Conservation (phyloP, 2,888 invertebrate species). For the Tetranychus piercei region DNA sequence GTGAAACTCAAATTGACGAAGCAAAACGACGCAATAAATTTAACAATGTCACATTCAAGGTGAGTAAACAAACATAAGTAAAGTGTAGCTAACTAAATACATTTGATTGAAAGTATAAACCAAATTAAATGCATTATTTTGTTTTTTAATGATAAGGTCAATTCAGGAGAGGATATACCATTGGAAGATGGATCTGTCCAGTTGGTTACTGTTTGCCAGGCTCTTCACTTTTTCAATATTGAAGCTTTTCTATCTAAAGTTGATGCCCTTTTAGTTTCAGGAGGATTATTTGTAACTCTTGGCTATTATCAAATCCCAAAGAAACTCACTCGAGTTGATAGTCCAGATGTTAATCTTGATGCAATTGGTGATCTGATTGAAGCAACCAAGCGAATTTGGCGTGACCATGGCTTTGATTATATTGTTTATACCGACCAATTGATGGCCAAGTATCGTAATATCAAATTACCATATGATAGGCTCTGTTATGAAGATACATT, state of each 20-base stretch:
- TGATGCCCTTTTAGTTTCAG: neutral
- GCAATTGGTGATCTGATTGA: neutral
- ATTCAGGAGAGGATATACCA: conserved; percentile 30
- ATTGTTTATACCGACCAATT: neutral
- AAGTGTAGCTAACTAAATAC: neutral
- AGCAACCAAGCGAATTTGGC: neutral
- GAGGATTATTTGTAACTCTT: neutral
- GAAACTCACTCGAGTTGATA: neutral
- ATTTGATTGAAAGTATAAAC: too few relatives aligned
- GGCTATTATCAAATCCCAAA: neutral
- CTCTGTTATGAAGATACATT: neutral
- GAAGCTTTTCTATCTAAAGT: conserved; percentile 35
- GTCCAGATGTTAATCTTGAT: neutral
- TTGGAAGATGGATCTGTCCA: conserved; percentile 30
- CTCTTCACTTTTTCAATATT: conserved; percentile 36
- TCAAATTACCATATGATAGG: neutral
- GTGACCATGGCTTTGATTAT: neutral
- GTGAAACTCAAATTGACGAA: conserved; percentile 33
- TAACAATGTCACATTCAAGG: neutral
- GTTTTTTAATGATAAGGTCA: conserved; percentile 28
- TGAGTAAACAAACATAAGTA: neutral
- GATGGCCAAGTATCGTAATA: neutral
- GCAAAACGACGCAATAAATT: conserved; percentile 30
- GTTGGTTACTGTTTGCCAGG: conserved; percentile 34
- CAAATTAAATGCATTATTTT: too few relatives aligned